Percentiles rank a stretch among this genome's conserved stretches.
phyloP scores from a whole-genome alignment of 1,140 invertebrate species.

The Plectus sambesii region DNA sequence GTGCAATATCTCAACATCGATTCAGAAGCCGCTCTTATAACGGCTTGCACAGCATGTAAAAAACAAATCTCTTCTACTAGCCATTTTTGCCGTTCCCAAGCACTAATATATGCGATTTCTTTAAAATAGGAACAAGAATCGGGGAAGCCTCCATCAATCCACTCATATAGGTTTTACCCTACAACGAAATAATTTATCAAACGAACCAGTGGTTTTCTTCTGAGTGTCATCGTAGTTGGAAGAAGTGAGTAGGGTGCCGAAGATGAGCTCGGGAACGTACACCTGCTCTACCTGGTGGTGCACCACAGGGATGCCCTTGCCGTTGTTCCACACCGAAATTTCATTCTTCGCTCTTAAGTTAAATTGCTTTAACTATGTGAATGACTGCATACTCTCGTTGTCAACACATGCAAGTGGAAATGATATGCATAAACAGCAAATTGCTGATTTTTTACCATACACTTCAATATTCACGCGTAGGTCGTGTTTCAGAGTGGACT shows the following conservation, averaged over 20 bases:
- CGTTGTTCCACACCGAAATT: conserved; percentile 92
- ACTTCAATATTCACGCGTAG: too few relatives aligned
- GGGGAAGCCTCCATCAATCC: background rate
- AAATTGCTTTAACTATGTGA: conserved; percentile 9
- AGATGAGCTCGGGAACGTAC: conserved; percentile 97
- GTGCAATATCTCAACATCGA: too few relatives aligned
- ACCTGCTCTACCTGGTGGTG: conserved; percentile 94
- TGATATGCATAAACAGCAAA: background rate
- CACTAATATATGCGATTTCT: too few relatives aligned
- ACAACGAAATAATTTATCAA: background rate
- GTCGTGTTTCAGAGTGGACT: too few relatives aligned
- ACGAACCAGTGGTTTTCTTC: conserved; percentile 61
- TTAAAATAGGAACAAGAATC: too few relatives aligned
- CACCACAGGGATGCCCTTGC: conserved; percentile 88
- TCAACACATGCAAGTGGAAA: background rate
- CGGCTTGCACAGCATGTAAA: too few relatives aligned
- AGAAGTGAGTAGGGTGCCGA: conserved; percentile 93
- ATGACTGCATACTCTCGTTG: background rate
- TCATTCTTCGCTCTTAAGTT: conserved; percentile 64
- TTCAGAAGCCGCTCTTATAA: too few relatives aligned
- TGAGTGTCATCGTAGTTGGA: conserved; percentile 97
- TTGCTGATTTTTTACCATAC: too few relatives aligned
- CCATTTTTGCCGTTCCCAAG: too few relatives aligned
- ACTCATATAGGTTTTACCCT: background rate
- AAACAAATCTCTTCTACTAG: too few relatives aligned